Base-by-base conservation (phyloP, 2,888 invertebrate species). In the Conus canariensis region DNA sequence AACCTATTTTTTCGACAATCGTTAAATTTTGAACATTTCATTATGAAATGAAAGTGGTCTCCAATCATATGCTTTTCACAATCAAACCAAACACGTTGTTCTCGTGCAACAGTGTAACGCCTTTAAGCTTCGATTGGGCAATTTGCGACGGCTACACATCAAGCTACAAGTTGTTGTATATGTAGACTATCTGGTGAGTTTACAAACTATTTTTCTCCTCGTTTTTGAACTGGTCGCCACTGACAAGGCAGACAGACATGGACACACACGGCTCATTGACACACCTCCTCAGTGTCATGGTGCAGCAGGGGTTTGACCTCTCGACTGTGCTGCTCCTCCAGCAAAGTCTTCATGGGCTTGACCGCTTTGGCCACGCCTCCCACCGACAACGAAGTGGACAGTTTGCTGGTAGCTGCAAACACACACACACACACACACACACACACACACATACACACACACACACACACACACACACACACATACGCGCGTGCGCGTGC, bases 341-440 rank as follows among this genome's bases (percentile, higher is more conserved):
- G 98, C 83, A 99, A 96, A 0, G 99, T 99, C 88, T 98, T 98
- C 98, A 99, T 98, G 86, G 99, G 97, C 94, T 98, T 97, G 85
- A 98, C 98, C 94, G 98, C 96, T 60, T 92, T 92, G 67, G 90
- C 92, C 56, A 56, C 56, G 97, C 99, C 98, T 92, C 64, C 64
- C 64, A 64, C 64, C 64, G 98, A 97, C 90, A 97, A 97, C 10
- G 96, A 96, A 93, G 98, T 98, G 83, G 98, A 98, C 96, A 92
- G 97, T 90, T 95, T 94, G 56, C 95, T 94, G 67, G 95, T 91
- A n/a, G 94, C 94, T 94, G 93, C 70, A 92, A 14, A 8, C 25
- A 80, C 74, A 70, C 70, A 22, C 16, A 70, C 3, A 70, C 70
- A 70, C n/a, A 70, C 70, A 12, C 70, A 12, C 70, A 12, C 19